Percentiles rank a stretch among this genome's conserved stretches.
Evolutionary conservation across 1,140 invertebrate genomes (phyloP).

Genomic region (Drosophila insularis): DNA sequence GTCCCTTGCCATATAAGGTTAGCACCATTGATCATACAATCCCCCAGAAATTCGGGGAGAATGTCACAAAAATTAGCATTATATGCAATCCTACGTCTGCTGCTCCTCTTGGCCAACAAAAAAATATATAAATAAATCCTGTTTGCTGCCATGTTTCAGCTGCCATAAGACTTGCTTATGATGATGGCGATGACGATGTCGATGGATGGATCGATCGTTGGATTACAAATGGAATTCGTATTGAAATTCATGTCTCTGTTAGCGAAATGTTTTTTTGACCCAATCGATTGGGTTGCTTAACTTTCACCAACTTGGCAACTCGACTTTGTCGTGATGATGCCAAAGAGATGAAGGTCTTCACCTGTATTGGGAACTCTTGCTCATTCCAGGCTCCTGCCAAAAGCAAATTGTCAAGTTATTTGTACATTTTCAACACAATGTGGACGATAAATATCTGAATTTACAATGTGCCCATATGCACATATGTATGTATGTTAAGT

Average conservation of each 20-base stretch:
- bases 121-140: too few species aligned
- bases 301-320: conserved; percentile 4
- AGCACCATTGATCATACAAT: neutral
- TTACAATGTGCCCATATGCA: neutral
- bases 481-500: too few species aligned
- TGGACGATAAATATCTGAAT: neutral
- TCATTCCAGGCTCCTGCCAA: neutral
- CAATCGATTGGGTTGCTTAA: neutral
- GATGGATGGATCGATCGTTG: conserved; percentile 1
- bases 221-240: conserved; percentile 17
- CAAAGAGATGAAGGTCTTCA: conserved; percentile 2
- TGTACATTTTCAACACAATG: conserved; percentile 1
- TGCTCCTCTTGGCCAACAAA: too few species aligned
- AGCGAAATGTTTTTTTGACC: neutral
- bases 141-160: conserved; percentile 1
- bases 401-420: conserved; percentile 19
- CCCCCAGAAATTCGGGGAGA: neutral
- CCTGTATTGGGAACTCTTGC: neutral
- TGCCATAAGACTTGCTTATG: neutral
- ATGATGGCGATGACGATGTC: conserved; percentile 2
- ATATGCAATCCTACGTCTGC: neutral
- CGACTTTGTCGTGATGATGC: neutral
- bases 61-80: conserved; percentile 12
- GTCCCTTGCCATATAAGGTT: neutral
- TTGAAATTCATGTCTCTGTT: conserved; percentile 24